Evolutionary conservation across 2,888 invertebrate species (phyloP).

Genomic region (Apamea crenata): DNA sequence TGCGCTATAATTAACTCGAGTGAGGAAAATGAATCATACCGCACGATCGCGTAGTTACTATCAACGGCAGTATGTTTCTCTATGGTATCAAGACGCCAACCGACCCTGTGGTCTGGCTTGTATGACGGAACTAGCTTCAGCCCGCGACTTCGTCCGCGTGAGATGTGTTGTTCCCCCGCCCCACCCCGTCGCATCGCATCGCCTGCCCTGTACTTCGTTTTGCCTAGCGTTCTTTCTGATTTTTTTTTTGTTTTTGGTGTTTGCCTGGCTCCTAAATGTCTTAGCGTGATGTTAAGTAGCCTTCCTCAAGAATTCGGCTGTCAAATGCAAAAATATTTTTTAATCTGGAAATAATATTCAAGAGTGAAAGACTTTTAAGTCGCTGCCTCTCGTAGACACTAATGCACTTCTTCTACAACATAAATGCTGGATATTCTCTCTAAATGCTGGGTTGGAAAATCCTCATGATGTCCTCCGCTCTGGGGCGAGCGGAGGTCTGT

Average conservation of each 20-base stretch:
- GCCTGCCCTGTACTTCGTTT: too few relatives aligned
- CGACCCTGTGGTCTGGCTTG: not conserved
- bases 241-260: not conserved
- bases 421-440: not conserved
- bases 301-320: not conserved
- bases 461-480: too few relatives aligned
- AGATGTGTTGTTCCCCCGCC: too few relatives aligned
- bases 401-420: not conserved
- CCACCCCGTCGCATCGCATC: too few relatives aligned
- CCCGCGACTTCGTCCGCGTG: too few relatives aligned
- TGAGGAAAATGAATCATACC: constrained; percentile 33
- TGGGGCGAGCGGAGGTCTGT: too few relatives aligned
- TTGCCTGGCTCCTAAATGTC: not conserved
- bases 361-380: too few relatives aligned
- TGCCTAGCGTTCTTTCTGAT: not conserved
- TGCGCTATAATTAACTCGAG: constrained; percentile 13
- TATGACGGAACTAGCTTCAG: too few relatives aligned
- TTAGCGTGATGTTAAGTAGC: not conserved
- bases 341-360: too few relatives aligned
- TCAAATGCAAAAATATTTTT: not conserved
- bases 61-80: not conserved
- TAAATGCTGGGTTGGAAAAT: too few relatives aligned
- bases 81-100: not conserved
- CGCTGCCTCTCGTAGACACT: not conserved
- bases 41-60: not conserved